phyloP scores from a whole-genome alignment of 2,888 invertebrate genomes.

The Entomobrya proxima region DNA sequence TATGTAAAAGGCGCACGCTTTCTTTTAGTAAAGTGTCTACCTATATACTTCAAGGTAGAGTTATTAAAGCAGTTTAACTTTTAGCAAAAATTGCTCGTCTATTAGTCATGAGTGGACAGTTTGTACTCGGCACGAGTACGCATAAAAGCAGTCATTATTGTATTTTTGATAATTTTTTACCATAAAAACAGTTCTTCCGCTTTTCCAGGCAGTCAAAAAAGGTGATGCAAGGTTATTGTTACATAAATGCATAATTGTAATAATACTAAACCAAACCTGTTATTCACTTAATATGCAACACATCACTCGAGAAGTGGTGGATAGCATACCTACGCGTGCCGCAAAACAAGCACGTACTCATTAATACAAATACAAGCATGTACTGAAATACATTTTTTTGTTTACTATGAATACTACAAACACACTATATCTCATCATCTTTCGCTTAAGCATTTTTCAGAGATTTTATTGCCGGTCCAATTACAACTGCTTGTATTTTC shows the following conservation, averaged over 20 bases:
- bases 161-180: conserved; percentile 7
- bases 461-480: conserved; percentile 51
- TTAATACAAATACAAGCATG: background rate
- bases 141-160: background rate
- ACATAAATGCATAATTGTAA: conserved; percentile 64
- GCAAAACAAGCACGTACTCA: background rate
- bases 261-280: conserved; percentile 65
- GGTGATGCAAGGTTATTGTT: conserved; percentile 67
- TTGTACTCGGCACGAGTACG: background rate
- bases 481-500: conserved; percentile 51
- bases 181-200: conserved; percentile 57
- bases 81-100: conserved; percentile 15
- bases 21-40: no score
- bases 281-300: conserved; percentile 64
- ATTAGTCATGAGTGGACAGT: background rate
- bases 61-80: conserved; percentile 31
- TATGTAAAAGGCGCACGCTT: no score
- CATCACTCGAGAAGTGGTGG: conserved; percentile 39
- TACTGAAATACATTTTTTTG: conserved; percentile 25
- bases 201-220: conserved; percentile 65
- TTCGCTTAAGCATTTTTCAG: background rate
- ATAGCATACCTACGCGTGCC: conserved; percentile 5
- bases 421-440: background rate
- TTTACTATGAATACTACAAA: conserved; percentile 55
- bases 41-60: background rate